phyloP scores from a whole-genome alignment of 2,797 vertebrate genomes.

The Liasis olivaceus region DNA sequence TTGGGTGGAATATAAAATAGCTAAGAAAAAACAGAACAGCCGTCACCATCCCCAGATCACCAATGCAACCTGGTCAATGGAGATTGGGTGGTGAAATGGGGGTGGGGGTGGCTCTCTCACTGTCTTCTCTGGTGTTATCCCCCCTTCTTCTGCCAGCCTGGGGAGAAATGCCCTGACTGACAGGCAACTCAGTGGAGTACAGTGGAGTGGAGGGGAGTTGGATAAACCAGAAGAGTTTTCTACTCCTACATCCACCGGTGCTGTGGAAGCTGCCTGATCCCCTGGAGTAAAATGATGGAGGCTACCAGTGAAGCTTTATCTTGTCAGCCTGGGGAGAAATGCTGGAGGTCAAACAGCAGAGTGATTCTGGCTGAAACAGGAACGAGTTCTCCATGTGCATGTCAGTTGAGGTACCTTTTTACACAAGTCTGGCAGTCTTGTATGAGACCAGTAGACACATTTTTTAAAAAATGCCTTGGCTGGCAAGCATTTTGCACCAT shows the following conservation, averaged over 20 bases:
- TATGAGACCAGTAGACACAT: neutral
- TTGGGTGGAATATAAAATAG: neutral
- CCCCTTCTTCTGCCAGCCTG: neutral
- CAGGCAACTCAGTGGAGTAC: neutral
- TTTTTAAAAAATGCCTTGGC: neutral
- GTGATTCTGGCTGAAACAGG: neutral
- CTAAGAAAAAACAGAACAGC: neutral
- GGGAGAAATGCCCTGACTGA: neutral
- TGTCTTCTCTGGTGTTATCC: neutral
- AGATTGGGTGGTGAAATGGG: too few species aligned
- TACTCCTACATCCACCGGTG: neutral
- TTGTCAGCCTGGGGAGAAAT: neutral
- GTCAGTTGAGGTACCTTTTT: neutral
- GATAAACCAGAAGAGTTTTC: neutral
- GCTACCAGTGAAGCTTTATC: neutral
- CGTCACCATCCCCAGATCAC: neutral
- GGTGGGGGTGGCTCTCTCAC: neutral
- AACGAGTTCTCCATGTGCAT: neutral
- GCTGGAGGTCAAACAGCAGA: neutral
- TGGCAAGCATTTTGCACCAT: neutral
- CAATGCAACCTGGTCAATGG: neutral
- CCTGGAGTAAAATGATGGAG: neutral
- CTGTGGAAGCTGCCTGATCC: neutral
- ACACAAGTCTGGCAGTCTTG: neutral
- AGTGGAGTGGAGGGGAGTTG: neutral